Evolutionary conservation across 30 jellyfish, hydroid and myxozoan genomes (phyloP), one percentile per base, ranked within the genome.

Genomic region (Catostylus mosaicus): DNA sequence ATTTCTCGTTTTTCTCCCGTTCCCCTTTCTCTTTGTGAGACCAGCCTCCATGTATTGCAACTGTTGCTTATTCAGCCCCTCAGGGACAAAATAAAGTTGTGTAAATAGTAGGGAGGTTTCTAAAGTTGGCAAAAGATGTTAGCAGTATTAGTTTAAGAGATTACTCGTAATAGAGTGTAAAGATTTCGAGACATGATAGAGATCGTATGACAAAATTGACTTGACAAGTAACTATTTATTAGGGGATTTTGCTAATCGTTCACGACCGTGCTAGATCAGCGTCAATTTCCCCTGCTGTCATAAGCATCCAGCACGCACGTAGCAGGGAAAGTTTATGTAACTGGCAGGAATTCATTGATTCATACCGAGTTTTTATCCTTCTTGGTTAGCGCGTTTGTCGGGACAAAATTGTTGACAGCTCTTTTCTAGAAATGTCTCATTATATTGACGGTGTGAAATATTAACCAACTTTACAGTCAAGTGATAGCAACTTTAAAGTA

Each of bases 311-410:
- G 34, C 67, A 38, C 45, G 77, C 40, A 22, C n/a, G 36, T 59
- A 19, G 88, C 65, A 29, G 71, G 75, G 46, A 43, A 27, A 37
- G 88, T 33, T 56, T 57, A 40, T 59, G 34, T 60, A 24, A 30
- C 29, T 59, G 68, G 84, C 84, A 73, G 84, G 84, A 50, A 48
- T 19, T 14, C 8, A 40, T 76, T 56, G 71, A 59, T 3, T 59
- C 3, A 59, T 1, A 27, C 71, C 5, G 26, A 24, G 6, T 12
- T 59, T 48, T 4, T 23, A 22, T 59, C 38, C 23, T 22, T 27
- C 19, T 3, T 23, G 38, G 71, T 1, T 59, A 26, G 7, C 29
- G 24, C 67, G 67, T 52, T 52, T n/a, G 3, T 20, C 67, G 24
- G 60, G 12, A 33, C 54, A 18, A 0, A 30, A 64, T 36, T 64